A percentile compares a stretch with the other conserved stretches of the same genome.
Conservation (phyloP, 2,888 invertebrate species). For the Sphaerophoria rueppellii region DNA sequence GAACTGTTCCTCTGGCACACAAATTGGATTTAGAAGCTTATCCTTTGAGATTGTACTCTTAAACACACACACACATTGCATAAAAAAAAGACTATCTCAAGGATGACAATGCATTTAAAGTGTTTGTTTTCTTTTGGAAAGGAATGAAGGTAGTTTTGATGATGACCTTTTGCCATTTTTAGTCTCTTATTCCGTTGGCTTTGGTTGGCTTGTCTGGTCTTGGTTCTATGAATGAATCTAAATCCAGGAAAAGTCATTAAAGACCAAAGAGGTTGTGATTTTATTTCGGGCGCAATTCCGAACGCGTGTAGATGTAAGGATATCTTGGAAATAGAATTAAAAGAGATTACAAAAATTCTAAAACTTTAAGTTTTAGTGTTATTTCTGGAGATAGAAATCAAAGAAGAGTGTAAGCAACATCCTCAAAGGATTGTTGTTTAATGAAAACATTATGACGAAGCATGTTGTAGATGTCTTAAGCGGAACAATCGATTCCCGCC, state of each 20-base stretch:
- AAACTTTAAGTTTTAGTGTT: no score
- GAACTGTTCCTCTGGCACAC: conserved; percentile 1
- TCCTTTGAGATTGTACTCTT: conserved; percentile 38
- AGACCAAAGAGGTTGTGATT: conserved; percentile 2
- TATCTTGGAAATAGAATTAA: conserved; percentile 34
- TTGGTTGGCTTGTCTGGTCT: neutral
- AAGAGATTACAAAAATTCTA: neutral
- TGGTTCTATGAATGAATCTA: neutral
- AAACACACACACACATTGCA: neutral
- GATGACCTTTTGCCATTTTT: conserved; percentile 14
- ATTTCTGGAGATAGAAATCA: no score
- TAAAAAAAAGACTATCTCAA: neutral
- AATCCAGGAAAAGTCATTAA: conserved; percentile 1
- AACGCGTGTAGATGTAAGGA: neutral
- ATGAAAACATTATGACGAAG: no score
- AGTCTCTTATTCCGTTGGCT: neutral
- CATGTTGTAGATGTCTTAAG: no score
- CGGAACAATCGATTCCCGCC: no score
- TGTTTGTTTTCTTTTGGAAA: neutral
- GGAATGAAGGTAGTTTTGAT: conserved; percentile 6
- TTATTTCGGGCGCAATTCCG: conserved; percentile 19
- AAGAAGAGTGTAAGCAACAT: no score
- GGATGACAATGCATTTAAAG: neutral
- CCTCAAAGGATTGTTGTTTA: no score
- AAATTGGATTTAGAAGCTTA: conserved; percentile 60